Conservation (phyloP, 2,888 invertebrate species). For the Lissocephala sabroskyi region DNA sequence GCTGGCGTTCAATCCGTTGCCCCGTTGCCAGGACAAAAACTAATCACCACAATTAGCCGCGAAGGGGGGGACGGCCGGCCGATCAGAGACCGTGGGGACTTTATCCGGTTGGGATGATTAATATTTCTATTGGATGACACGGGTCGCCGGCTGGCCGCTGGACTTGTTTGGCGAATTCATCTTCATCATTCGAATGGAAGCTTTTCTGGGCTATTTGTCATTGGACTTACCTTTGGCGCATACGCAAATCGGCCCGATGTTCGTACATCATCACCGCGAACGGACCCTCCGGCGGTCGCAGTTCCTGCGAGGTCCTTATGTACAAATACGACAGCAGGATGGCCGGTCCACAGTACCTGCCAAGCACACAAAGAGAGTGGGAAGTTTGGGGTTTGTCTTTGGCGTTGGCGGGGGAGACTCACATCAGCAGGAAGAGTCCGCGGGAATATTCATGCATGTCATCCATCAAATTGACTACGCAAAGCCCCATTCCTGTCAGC, state of each 20-base stretch:
- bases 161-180: not conserved
- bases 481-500: conserved; percentile 77
- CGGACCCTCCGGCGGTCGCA: conserved; percentile 75
- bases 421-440: conserved; percentile 78
- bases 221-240: conserved; percentile 66
- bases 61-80: not conserved
- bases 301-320: conserved; percentile 78
- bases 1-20: not conserved
- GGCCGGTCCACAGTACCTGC: conserved; percentile 71
- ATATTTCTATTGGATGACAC: conserved; percentile 31
- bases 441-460: conserved; percentile 80
- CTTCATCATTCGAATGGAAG: not conserved
- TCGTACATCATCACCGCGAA: conserved; percentile 76
- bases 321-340: conserved; percentile 78
- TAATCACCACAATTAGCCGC: conserved; percentile 49
- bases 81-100: not conserved
- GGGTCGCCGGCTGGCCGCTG: too few relatives aligned
- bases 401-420: too few relatives aligned
- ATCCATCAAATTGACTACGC: conserved; percentile 78
- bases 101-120: conserved; percentile 13
- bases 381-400: too few relatives aligned
- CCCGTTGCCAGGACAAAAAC: conserved; percentile 20
- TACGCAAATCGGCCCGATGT: conserved; percentile 71
- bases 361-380: conserved; percentile 5
- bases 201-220: not conserved